These are phyloP conservation scores for Diarsia dahlii DNA, from an alignment of 2,888 invertebrate genomes.

Conservation along the genomic window DNA sequence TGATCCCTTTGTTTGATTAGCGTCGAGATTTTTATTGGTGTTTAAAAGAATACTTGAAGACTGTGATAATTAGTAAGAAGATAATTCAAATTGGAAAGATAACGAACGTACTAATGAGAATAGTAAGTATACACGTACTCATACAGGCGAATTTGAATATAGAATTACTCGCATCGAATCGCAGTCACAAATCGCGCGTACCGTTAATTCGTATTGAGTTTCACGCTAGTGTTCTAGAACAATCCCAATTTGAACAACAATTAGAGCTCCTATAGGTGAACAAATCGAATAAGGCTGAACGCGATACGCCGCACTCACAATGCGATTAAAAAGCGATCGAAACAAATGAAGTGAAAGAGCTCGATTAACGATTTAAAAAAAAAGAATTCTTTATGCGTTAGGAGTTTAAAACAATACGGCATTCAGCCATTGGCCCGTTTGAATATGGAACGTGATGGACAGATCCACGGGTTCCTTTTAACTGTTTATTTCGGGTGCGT, in stretches of 20 bases:
- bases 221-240: slow-evolving; percentile 81
- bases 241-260: slow-evolving; percentile 78
- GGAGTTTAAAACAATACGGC: slow-evolving; percentile 88
- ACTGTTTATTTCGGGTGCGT: slow-evolving; percentile 83
- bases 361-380: slow-evolving; percentile 87
- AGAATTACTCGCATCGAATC: slow-evolving; percentile 57
- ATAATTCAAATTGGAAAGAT: slow-evolving; percentile 60
- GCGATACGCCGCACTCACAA: slow-evolving; percentile 79
- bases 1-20: slow-evolving; percentile 37
- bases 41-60: slow-evolving; percentile 38
- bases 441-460: slow-evolving; percentile 87
- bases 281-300: slow-evolving; percentile 81
- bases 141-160: slow-evolving; percentile 47
- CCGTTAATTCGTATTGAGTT: slow-evolving; percentile 90
- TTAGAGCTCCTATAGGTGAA: slow-evolving; percentile 72
- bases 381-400: slow-evolving; percentile 85
- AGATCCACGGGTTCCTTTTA: slow-evolving; percentile 77
- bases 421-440: slow-evolving; percentile 85
- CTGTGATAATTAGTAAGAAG: slow-evolving; percentile 25
- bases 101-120: slow-evolving; percentile 32
- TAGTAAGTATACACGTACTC: neutral
- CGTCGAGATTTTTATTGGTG: slow-evolving; percentile 57
- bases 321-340: slow-evolving; percentile 77
- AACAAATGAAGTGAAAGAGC: slow-evolving; percentile 89
- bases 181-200: slow-evolving; percentile 78